Conservation (phyloP, 2,113 vertebrate genomes). For the Strigops habroptila region DNA sequence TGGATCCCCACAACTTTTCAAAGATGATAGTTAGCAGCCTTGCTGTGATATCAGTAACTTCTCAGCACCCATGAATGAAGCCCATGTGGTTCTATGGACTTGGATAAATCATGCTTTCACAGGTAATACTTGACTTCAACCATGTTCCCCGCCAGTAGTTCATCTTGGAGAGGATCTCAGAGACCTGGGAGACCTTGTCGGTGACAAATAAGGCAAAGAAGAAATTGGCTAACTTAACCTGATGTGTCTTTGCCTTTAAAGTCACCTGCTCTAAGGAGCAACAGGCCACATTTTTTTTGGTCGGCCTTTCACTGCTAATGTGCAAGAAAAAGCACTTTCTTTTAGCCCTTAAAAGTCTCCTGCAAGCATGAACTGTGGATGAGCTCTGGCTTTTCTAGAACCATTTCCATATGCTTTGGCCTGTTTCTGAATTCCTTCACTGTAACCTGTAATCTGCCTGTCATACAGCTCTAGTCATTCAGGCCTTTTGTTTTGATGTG, state of each 20-base stretch:
- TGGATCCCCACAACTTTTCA: not conserved
- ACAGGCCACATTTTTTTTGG: not conserved
- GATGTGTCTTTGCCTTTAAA: not conserved
- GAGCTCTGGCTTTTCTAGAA: not conserved
- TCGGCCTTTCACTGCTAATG: not conserved
- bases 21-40: not conserved
- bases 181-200: not conserved
- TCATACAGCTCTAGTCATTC: fast-evolving
- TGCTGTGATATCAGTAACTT: not conserved
- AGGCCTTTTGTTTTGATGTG: not conserved
- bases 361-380: not conserved
- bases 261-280: not conserved
- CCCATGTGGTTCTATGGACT: not conserved
- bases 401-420: not conserved
- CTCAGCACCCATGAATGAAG: not conserved
- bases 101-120: not conserved
- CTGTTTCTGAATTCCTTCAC: fast-evolving
- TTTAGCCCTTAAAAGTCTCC: not conserved
- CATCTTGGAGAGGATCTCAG: not conserved
- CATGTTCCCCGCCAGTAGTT: not conserved
- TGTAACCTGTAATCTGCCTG: not conserved
- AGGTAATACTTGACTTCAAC: not conserved
- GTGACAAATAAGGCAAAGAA: not conserved
- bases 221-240: not conserved
- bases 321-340: not conserved